A percentile compares a stretch with the other conserved stretches of the same genome.
phyloP scores from a whole-genome alignment of 2,113 vertebrate species.

The Colaptes auratus region DNA sequence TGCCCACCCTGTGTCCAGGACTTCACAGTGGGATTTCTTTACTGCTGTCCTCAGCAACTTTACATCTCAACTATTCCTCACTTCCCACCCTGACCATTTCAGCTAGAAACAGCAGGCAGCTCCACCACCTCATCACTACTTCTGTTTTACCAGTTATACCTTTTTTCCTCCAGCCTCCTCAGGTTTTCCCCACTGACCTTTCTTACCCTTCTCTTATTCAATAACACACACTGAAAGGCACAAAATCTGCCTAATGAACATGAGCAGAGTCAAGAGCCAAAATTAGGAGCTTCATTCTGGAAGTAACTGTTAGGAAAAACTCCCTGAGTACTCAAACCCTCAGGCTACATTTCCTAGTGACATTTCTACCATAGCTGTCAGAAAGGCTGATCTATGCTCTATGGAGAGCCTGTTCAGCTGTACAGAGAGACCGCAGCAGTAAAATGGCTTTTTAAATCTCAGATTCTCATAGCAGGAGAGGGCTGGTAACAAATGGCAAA shows the following conservation, averaged over 20 bases:
- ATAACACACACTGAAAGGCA: neutral
- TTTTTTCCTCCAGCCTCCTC: neutral
- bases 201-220: neutral
- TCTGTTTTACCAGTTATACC: neutral
- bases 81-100: neutral
- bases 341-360: neutral
- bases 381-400: conserved; percentile 1
- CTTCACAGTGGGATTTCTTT: neutral
- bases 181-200: neutral
- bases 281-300: neutral
- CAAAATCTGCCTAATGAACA: neutral
- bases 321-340: neutral
- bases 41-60: neutral
- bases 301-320: neutral
- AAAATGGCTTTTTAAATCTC: neutral
- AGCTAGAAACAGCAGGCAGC: neutral
- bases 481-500: neutral
- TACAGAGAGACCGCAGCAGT: neutral
- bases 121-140: neutral
- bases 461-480: neutral
- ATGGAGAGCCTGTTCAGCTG: neutral
- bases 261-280: neutral
- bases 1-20: neutral
- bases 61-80: neutral
- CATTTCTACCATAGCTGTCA: neutral